Evolutionary conservation across 2,888 invertebrate genomes (phyloP), one percentile per base, ranked within the genome.

Genomic region (Podotricha telesiphe): DNA sequence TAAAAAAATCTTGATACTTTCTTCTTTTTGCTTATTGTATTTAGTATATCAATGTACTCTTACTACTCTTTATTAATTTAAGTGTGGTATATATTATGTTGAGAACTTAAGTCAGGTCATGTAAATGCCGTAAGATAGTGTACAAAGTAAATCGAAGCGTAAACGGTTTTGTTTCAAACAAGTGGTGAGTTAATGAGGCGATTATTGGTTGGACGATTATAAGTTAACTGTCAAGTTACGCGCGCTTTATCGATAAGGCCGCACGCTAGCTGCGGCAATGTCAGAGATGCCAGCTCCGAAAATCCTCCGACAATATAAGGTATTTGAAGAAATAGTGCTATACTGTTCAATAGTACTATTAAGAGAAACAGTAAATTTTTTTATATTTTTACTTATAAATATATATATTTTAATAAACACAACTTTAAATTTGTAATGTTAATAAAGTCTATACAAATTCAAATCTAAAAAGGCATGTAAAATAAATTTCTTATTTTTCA

Each of bases 211-310:
- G 73, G 59, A 69, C 61, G n/a, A n/a, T n/a, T n/a, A n/a, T n/a
- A 72, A 74, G 73, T 74, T 75, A 73, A 71, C 67, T 74, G 68
- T 73, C 69, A 72, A 71, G 67, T 69, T 68, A 71, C 73, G 73
- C 73, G 72, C 72, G 79, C 77, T 78, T 77, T 78, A 76, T 77
- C 77, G 78, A 78, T 77, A 78, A 76, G 76, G 66, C 69, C 69
- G 74, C 73, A 71, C 67, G 73, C 67, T 67, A 71, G 73, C 71
- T 72, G 74, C 74, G 74, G 73, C 70, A 74, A 56, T 69, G 51
- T 37, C 75, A 37, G 71, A 66, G 68, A 72, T 71, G 58, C 67
- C 71, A 63, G 51, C 15, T n/a, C 19, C 5, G 0, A 11, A 59
- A 15, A n/a, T 2, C 64, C 48, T 66, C 47, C 73, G 48, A 13